A percentile compares a stretch with the other conserved stretches of the same genome.
These are phyloP conservation scores for Elymnias hypermnestra DNA, from an alignment of 1,140 invertebrate genomes.

Conservation along the genomic window DNA sequence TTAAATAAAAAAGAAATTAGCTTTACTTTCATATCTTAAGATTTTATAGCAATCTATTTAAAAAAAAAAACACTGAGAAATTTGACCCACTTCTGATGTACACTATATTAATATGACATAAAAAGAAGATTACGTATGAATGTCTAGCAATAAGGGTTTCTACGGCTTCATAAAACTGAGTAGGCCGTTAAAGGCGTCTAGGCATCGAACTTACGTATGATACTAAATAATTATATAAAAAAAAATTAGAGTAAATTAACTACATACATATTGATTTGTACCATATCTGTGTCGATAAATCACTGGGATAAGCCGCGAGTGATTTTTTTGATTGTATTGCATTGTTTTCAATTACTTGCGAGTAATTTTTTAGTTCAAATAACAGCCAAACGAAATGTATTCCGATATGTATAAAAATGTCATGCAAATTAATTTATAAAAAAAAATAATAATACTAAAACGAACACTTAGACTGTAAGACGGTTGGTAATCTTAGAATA, in stretches of 20 bases:
- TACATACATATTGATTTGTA: conserved; percentile 51
- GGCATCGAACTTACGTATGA: neutral
- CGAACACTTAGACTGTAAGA: conserved; percentile 11
- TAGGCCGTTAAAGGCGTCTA: conserved; percentile 24
- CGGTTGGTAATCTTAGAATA: conserved; percentile 11
- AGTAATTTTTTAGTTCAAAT: no score
- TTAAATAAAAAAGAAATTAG: no score
- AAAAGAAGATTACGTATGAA: conserved; percentile 50
- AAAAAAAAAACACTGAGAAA: no score
- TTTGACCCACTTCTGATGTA: no score
- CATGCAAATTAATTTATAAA: conserved; percentile 27
- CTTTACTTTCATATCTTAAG: no score
- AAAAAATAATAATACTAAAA: conserved; percentile 14
- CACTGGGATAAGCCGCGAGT: neutral
- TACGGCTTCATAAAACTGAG: conserved; percentile 28
- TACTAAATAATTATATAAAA: conserved; percentile 7
- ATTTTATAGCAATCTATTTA: no score
- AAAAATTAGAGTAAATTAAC: conserved; percentile 28
- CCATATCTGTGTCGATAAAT: conserved; percentile 28
- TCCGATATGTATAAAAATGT: conserved; percentile 42
- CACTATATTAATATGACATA: conserved; percentile 24
- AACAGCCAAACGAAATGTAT: no score
- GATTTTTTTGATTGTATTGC: neutral
- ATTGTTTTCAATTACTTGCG: no score
- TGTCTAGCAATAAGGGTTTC: conserved; percentile 37